Base-by-base conservation (phyloP, 2,113 vertebrate species). In the Nematolebias whitei region DNA sequence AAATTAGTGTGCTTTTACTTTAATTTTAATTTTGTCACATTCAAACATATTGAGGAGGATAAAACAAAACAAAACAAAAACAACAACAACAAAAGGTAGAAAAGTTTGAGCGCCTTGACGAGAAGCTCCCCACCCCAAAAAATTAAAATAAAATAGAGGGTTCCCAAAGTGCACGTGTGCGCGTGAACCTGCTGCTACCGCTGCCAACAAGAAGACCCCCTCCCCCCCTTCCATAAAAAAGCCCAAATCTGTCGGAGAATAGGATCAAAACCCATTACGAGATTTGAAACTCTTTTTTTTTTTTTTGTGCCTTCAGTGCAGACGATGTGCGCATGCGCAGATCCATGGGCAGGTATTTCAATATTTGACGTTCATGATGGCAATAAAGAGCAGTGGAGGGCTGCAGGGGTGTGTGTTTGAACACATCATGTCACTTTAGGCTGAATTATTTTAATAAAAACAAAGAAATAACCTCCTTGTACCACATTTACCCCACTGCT, bases 231-330 rank as follows among this genome's bases (percentile, higher is more conserved):
- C 73, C 78, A 75, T 80, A 64, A 85, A 61, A 76, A 80, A 78
- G 73, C 51, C 67, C 18, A 85, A 86, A 80, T 71, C 80, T 84
- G 71, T 55, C 16, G 63, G n/a, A 82, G 82, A 87, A 85, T 61
- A 86, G 74, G 61, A 86, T 86, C 80, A 80, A 85, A 88, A 48
- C 88, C 76, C 71, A 82, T 85, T 77, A 88, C 71, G 76, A 84
- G 76, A 82, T 84, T 89, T 80, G 23, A 82, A 84, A 82, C 82
- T 82, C 65, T 66, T 74, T 63, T 75, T 79, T 23, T 51, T 32
- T 5, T 69, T 66, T 79, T 16, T 50, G 20, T 63, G 19, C 2
- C 15, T 18, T 9, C 5, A 10, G 11, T 38, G 14, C 54, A 62
- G 14, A 32, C 29, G 15, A 18, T 78, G 23, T 66, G 35, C 38